A percentile compares a stretch with the other conserved stretches of the same genome.
These are phyloP conservation scores for Pantala flavescens DNA, from an alignment of 1,140 invertebrate species.

Conservation along the genomic window DNA sequence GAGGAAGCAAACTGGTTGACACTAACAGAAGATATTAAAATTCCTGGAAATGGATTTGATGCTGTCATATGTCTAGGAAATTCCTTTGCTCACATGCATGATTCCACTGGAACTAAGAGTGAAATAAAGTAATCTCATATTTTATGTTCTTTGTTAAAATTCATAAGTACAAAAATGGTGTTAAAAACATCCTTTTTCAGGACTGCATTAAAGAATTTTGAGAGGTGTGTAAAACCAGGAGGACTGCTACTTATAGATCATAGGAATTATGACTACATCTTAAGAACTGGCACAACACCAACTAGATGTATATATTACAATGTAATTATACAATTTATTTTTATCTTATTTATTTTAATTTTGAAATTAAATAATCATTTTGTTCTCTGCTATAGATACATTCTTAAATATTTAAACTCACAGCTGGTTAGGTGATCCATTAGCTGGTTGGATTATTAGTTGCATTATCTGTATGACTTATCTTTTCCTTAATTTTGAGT, in stretches of 20 bases:
- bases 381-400: conserved; percentile 20
- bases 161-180: conserved; percentile 12
- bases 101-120: conserved; percentile 61
- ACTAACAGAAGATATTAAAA: conserved; percentile 53
- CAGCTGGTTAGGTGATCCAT: no score
- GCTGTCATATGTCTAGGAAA: conserved; percentile 80
- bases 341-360: conserved; percentile 15
- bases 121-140: conserved; percentile 53
- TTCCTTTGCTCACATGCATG: conserved; percentile 77
- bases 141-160: not conserved
- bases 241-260: conserved; percentile 76
- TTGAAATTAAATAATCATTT: conserved; percentile 17
- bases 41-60: conserved; percentile 55
- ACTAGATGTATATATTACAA: conserved; percentile 78
- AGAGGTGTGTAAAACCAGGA: conserved; percentile 69
- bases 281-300: conserved; percentile 59
- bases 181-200: conserved; percentile 30
- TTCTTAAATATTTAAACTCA: conserved; percentile 16
- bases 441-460: no score
- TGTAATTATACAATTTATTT: conserved; percentile 43
- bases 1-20: conserved; percentile 74
- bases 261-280: conserved; percentile 75
- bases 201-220: conserved; percentile 61
- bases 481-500: no score
- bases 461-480: no score